Evolutionary conservation across 2,797 vertebrate species (phyloP).

Genomic region (Parauchenoglanis punctatus): DNA sequence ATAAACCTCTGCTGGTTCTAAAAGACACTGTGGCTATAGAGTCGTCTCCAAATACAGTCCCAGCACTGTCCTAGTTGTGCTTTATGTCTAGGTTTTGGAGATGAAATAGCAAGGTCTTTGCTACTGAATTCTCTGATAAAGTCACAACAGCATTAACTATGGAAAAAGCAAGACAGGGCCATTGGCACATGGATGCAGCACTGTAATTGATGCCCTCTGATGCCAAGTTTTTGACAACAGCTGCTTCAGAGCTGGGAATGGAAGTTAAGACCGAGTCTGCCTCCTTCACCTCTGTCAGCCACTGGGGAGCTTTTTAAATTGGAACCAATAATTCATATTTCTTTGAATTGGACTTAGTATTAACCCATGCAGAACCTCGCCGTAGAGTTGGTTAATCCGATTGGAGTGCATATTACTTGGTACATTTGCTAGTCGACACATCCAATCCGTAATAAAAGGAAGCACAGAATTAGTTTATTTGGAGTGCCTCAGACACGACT

Average conservation of each 20-base stretch:
- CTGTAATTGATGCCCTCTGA: slow-evolving; percentile 68
- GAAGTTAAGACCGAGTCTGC: slow-evolving; percentile 32
- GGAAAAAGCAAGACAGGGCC: slow-evolving; percentile 49
- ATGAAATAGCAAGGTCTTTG: not conserved
- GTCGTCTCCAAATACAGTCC: not conserved
- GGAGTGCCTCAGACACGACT: too few relatives aligned
- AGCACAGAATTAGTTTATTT: not conserved
- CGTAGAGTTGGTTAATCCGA: slow-evolving; percentile 25
- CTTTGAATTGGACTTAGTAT: slow-evolving; percentile 67
- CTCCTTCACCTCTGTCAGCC: slow-evolving; percentile 50
- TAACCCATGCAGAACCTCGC: slow-evolving; percentile 70
- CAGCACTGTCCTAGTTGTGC: slow-evolving; percentile 3
- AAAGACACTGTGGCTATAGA: not conserved
- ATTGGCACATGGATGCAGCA: slow-evolving; percentile 57
- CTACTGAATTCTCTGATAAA: slow-evolving; percentile 58
- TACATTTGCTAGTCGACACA: not conserved
- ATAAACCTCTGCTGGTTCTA: not conserved
- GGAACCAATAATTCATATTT: slow-evolving; percentile 68
- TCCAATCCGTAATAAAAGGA: not conserved
- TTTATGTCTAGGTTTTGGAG: not conserved
- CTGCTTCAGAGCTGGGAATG: slow-evolving; percentile 39
- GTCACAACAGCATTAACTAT: slow-evolving; percentile 66
- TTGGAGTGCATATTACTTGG: not conserved
- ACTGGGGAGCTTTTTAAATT: slow-evolving; percentile 70
- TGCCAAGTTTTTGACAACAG: slow-evolving; percentile 50